phyloP scores from a whole-genome alignment of 2,113 vertebrate genomes.

The Triplophysa siluroides region DNA sequence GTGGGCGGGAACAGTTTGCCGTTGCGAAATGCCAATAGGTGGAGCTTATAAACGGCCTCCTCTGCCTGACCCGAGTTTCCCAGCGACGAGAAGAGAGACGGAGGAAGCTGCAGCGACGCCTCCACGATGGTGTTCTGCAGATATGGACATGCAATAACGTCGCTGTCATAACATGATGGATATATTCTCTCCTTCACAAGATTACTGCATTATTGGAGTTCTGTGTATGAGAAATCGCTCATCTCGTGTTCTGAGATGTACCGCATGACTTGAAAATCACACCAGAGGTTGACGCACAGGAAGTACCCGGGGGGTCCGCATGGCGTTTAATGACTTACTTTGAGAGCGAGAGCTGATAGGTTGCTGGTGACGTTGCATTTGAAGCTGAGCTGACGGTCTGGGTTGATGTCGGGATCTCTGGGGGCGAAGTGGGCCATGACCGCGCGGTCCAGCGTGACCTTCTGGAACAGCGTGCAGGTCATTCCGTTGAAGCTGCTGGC shows the following conservation, averaged over 20 bases:
- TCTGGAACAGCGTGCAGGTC: conserved; percentile 94
- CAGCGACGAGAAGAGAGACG: conserved; percentile 82
- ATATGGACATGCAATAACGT: background rate
- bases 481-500: conserved; percentile 89
- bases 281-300: background rate
- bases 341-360: conserved; percentile 86
- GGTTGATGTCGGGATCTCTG: conserved; percentile 78
- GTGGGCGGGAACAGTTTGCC: conserved; percentile 94
- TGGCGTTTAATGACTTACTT: conserved; percentile 72
- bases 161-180: conserved; percentile 13
- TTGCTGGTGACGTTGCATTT: conserved; percentile 95
- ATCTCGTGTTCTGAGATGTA: background rate
- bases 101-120: conserved; percentile 91
- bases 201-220: conserved; percentile 8
- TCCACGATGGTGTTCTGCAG: conserved; percentile 89
- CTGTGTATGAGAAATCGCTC: background rate
- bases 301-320: background rate
- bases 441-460: conserved; percentile 81
- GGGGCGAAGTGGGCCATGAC: conserved; percentile 74
- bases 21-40: conserved; percentile 93
- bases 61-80: conserved; percentile 76
- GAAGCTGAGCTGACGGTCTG: conserved; percentile 92
- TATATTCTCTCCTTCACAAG: background rate
- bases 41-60: conserved; percentile 85
- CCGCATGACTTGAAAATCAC: background rate